Evolutionary conservation across 2,888 invertebrate genomes (phyloP), one percentile per base, ranked within the genome.

Genomic region (Adelognathus sp.): DNA sequence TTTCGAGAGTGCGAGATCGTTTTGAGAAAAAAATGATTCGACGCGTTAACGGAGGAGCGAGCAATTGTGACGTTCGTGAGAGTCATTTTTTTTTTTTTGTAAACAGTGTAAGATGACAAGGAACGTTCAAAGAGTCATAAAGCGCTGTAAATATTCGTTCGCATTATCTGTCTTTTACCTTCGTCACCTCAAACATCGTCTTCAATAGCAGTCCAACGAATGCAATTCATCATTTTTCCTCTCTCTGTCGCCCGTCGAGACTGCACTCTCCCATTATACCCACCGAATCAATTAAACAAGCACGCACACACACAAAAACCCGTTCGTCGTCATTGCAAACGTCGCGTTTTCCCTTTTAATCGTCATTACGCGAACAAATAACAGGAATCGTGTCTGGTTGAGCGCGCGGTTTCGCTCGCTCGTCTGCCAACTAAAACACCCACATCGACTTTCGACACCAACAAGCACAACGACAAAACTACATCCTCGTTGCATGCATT

Each of bases 371-470:
- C 84, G 87, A 87, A 90, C 88, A 89, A 91, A 90, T 88, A 88
- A 88, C 91, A 90, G 91, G 91, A 91, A 90, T 88, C 88, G 89
- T 89, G 91, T 90, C 87, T 90, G 88, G 91, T 85, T 90, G 91
- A 86, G 79, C 88, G 87, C 74, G 44, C 58, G 27, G 36, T 60
- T 74, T 70, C 73, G 44, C n/a, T 73, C 66, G 76, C 61, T 11
- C 21, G 50, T 50, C 24, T 24, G 6, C 50, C 50, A 21, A 50
- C 50, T 9, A 21, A 50, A 11, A 50, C 36, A 9, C 36, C 2
- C 36, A 36, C 6, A 36, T n/a, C 36, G n/a, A 11, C 36, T 11
- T 11, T 11, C 21, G n/a, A 4, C 50, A n/a, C 24, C 21, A n/a
- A n/a, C 21, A 24, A 50, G 11, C 21, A 21, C 50, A 9, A 50